Base-by-base conservation (phyloP, 2,888 invertebrate species). In the Philhelius pedissequus region DNA sequence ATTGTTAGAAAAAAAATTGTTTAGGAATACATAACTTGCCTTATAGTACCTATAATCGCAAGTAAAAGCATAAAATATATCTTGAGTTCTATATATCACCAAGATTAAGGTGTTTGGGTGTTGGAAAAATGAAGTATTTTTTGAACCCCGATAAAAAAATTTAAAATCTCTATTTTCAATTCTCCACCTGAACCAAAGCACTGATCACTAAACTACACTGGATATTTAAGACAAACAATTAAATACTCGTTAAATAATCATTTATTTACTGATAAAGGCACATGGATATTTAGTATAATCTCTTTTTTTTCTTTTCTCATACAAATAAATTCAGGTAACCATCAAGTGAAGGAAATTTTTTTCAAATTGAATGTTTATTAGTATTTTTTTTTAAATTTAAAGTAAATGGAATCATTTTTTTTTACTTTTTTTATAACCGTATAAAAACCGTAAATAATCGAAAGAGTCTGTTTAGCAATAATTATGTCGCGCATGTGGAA, bases 301-400 rank as follows among this genome's bases (percentile, higher is more conserved):
- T 35, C 4, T 45, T 64, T n/a, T n/a, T n/a, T 15, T 60, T 54
- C 52, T 22, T 35, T 35, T 35, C 48, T 64, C 30, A 76, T 75
- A 80, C 84, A 80, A 70, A 66, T 70, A 50, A 64, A 78, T 75
- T 74, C 83, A 70, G 45, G 30, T 68, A 82, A 52, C 81, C 70
- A 43, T 25, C n/a, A 40, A 56, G 13, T 62, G 43, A 40, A 69
- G 60, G 15, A 27, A 58, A 9, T 58, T n/a, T 40, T 62, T 50
- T n/a, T 48, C 30, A 54, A 54, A 25, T 25, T 15, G 8, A 52
- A 32, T n/a, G n/a, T n/a, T n/a, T n/a, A 30, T 32, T 30, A n/a
- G n/a, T 15, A 15, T 40, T 8, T 40, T 15, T 9, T 11, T 3
- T 18, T 25, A n/a, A 15, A 40, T 60, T 60, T 22, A 58, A 38